Evolutionary conservation across 2,888 invertebrate species (phyloP), one percentile per base, ranked within the genome.

Genomic region (Trachelus iudaicus): DNA sequence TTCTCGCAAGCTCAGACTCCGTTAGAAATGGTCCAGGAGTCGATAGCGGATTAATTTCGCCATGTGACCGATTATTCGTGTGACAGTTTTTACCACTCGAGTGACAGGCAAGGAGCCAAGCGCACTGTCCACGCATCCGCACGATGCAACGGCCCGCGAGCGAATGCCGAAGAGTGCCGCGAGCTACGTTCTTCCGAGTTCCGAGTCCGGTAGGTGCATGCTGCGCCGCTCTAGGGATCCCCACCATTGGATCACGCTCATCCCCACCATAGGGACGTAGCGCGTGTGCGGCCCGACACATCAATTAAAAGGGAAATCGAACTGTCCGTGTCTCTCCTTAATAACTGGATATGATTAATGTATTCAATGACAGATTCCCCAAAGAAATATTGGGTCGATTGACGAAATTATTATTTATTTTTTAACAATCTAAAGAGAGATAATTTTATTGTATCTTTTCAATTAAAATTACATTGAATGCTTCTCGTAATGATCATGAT

Each of bases 101-200:
- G 71, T 33, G 71, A 71, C 34, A 31, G 71, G 31, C 71, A 34
- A 34, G 0, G 12, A 71, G 33, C 34, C 13, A 71, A 71, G 71
- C 34, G 34, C 13, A 71, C 31, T 56, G 56, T 56, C 56, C 23
- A 56, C 56, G 56, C 56, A 83, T 15, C 82, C 81, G 75, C 78
- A 69, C 82, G 76, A 30, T 79, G 69, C 80, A 77, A 81, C 85
- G 83, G 83, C 80, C 83, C 86, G 83, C 85, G 79, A 80, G 77
- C 83, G 85, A 85, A 85, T 85, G 85, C 84, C 81, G 80, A 76
- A 71, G 79, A 79, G 79, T 71, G 71, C 76, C 73, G 79, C 78
- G 76, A 71, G 73, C 78, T 31, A 71, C 71, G 79, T 79, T 86
- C 85, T 85, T 85, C 86, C 85, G 85, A 85, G 86, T 85, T 85